Conservation (phyloP, 92 coral and sea anemone species). For the Heteractis magnifica region DNA sequence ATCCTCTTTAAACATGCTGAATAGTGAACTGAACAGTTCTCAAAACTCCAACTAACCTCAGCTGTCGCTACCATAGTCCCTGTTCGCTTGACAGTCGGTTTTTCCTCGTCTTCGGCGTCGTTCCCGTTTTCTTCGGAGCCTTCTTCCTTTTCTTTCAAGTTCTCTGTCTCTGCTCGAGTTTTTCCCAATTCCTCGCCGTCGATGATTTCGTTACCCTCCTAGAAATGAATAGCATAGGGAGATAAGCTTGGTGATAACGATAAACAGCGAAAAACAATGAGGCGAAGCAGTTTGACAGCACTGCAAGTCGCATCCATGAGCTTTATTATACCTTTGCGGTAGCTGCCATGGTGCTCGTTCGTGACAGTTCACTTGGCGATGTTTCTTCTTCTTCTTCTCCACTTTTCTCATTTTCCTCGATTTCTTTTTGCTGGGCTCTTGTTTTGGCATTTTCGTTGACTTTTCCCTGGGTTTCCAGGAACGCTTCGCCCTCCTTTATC, state of each 20-base stretch:
- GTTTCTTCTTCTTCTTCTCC: slow-evolving; percentile 55
- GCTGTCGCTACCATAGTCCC: slow-evolving; percentile 86
- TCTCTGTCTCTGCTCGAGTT: slow-evolving; percentile 87
- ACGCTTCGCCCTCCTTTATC: slow-evolving; percentile 90
- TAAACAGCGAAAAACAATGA: slow-evolving; percentile 14
- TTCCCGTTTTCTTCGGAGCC: slow-evolving; percentile 40
- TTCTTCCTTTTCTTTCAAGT: slow-evolving; percentile 61
- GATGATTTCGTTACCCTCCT: slow-evolving; percentile 93
- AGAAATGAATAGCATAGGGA: slow-evolving; percentile 10
- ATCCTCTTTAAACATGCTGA: background rate
- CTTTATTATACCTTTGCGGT: slow-evolving; percentile 69
- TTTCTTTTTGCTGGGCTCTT: slow-evolving; percentile 74
- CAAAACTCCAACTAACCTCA: slow-evolving; percentile 40
- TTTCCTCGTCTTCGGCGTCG: slow-evolving; percentile 49
- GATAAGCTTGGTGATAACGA: slow-evolving; percentile 32
- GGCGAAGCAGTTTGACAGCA: slow-evolving; percentile 17
- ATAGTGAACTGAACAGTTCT: slow-evolving; percentile 14
- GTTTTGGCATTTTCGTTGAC: slow-evolving; percentile 84
- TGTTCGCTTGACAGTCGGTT: slow-evolving; percentile 76
- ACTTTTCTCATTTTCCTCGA: slow-evolving; percentile 54
- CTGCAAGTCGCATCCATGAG: background rate
- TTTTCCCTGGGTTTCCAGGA: slow-evolving; percentile 76
- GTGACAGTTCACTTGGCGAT: slow-evolving; percentile 51
- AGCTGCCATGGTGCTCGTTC: slow-evolving; percentile 85
- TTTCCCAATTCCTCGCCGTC: slow-evolving; percentile 91